Evolutionary conservation across 2,888 invertebrate species (phyloP).

Genomic region (Caenorhabditis sinica): DNA sequence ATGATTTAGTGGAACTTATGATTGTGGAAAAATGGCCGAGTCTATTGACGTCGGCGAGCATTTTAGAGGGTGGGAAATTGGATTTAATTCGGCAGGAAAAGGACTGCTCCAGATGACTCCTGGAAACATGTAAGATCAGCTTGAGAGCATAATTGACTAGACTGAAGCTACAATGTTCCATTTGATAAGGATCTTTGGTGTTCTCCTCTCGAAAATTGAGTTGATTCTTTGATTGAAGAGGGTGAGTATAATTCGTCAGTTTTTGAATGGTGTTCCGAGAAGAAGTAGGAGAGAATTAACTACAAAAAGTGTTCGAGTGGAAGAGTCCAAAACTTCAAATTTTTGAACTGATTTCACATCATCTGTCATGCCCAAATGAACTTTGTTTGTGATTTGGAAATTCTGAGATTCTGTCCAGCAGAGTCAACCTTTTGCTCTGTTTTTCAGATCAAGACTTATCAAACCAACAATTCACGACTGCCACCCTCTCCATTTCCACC

Average conservation of each 20-base stretch:
- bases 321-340: constrained; percentile 4
- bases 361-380: too few species aligned
- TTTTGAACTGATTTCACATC: not conserved
- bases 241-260: not conserved
- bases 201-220: not conserved
- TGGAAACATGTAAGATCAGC: not conserved
- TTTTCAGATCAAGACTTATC: constrained; percentile 4
- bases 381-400: not conserved
- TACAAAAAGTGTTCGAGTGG: not conserved
- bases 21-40: constrained; percentile 16
- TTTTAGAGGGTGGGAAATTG: constrained; percentile 27
- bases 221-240: constrained; percentile 21
- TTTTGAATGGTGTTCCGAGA: constrained; percentile 7
- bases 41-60: constrained; percentile 20
- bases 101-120: not conserved
- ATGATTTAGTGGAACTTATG: constrained; percentile 12
- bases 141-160: constrained; percentile 1
- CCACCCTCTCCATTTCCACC: constrained; percentile 34
- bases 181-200: constrained; percentile 12
- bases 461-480: not conserved
- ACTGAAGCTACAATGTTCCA: not conserved
- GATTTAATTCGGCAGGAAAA: not conserved
- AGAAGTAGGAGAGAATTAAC: constrained; percentile 6
- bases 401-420: not conserved
- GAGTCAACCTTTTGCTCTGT: not conserved